Evolutionary conservation across 2,113 vertebrate genomes (phyloP).

Genomic region (Epinephelus lanceolatus): DNA sequence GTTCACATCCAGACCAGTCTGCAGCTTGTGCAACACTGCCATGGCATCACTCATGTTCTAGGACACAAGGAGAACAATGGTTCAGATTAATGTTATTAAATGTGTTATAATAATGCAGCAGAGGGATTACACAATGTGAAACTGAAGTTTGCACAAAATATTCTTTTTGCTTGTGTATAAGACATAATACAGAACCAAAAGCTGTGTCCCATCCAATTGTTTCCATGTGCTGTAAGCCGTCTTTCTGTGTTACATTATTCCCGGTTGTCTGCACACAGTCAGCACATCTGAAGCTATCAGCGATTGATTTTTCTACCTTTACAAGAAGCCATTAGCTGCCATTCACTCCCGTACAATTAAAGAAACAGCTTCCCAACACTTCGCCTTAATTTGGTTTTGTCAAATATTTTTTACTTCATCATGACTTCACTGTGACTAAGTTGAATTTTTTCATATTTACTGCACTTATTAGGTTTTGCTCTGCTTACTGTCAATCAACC

Average conservation of each 20-base stretch:
- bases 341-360: neutral
- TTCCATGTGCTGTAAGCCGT: neutral
- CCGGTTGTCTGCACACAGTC: conserved; percentile 30
- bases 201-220: conserved; percentile 5
- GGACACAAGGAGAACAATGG: conserved; percentile 24
- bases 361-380: neutral
- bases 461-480: conserved; percentile 11
- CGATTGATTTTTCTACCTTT: conserved; percentile 27
- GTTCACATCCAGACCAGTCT: conserved; percentile 98
- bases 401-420: neutral
- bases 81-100: neutral
- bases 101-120: neutral
- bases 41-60: conserved; percentile 99
- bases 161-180: neutral
- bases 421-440: neutral
- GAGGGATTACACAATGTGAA: neutral
- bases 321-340: conserved; percentile 40
- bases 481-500: conserved; percentile 7
- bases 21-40: conserved; percentile 96
- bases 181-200: neutral
- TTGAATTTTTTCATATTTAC: conserved; percentile 29
- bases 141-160: neutral
- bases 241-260: neutral
- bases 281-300: conserved; percentile 5
- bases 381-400: neutral